These are phyloP conservation scores for Synergus umbraculus DNA, from an alignment of 2,888 invertebrate genomes.

Conservation along the genomic window DNA sequence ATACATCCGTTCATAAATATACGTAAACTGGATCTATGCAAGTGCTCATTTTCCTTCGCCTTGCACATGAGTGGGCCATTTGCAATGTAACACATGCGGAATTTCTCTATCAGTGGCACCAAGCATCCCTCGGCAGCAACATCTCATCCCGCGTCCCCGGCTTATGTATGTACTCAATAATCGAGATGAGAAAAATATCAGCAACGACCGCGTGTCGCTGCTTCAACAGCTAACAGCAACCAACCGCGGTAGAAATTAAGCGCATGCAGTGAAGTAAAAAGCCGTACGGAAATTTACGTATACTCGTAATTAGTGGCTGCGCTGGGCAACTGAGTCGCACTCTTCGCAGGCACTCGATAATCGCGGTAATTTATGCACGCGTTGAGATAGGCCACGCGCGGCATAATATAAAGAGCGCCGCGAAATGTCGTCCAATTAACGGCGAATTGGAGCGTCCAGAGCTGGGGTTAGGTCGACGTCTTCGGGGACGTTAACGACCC, in stretches of 20 bases:
- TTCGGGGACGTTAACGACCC: conserved; percentile 57
- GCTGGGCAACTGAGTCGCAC: conserved; percentile 57
- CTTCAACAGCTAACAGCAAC: neutral
- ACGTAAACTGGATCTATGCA: too few relatives aligned
- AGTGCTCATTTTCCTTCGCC: neutral
- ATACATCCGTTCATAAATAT: too few relatives aligned
- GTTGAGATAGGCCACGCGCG: conserved; percentile 64
- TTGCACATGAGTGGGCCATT: conserved; percentile 9
- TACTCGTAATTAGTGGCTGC: conserved; percentile 71
- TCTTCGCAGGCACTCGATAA: conserved; percentile 66
- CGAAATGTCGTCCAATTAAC: conserved; percentile 74
- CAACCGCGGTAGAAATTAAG: conserved; percentile 20
- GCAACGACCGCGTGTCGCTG: neutral
- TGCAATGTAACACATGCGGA: conserved; percentile 24
- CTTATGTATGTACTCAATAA: conserved; percentile 10
- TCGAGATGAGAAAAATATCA: neutral
- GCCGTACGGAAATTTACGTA: conserved; percentile 66
- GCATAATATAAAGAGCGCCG: conserved; percentile 63
- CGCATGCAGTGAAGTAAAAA: conserved; percentile 47
- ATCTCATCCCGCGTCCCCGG: neutral
- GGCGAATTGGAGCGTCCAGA: conserved; percentile 57
- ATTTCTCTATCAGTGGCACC: conserved; percentile 41
- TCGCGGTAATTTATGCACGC: conserved; percentile 73
- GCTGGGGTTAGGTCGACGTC: conserved; percentile 68
- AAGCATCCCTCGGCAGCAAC: conserved; percentile 10